Percentiles rank a stretch among this genome's conserved stretches.
phyloP scores from a whole-genome alignment of 1,140 invertebrate genomes.

The Drosophila ironensis region DNA sequence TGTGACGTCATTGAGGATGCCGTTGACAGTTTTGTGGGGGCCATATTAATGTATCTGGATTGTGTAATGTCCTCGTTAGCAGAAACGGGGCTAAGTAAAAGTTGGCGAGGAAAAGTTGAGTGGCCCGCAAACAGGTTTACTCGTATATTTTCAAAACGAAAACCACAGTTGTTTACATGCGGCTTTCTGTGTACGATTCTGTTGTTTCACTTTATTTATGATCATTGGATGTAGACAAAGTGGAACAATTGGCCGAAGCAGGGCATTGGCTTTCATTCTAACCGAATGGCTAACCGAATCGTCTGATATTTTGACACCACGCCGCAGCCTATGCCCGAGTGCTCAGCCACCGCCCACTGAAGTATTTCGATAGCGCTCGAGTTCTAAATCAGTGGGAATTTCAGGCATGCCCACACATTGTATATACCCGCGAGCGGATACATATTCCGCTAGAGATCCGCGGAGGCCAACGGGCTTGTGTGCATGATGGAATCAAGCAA shows the following conservation, averaged over 20 bases:
- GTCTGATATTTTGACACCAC: slow-evolving; percentile 23
- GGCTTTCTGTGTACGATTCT: slow-evolving; percentile 18
- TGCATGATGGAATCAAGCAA: slow-evolving; percentile 65
- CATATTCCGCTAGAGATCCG: background rate
- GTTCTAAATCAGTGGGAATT: slow-evolving; percentile 22
- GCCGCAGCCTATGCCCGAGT: slow-evolving; percentile 16
- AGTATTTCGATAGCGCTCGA: slow-evolving; percentile 2
- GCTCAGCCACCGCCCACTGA: slow-evolving; percentile 33
- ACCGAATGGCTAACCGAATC: slow-evolving; percentile 15
- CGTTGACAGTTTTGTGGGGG: slow-evolving; percentile 19
- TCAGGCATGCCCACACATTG: slow-evolving; percentile 9
- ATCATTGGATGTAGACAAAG: slow-evolving; percentile 31
- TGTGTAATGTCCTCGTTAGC: slow-evolving; percentile 49
- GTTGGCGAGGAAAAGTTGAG: slow-evolving; percentile 31
- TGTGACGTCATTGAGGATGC: slow-evolving; percentile 48
- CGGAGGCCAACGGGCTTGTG: background rate
- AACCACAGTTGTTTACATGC: slow-evolving; percentile 22
- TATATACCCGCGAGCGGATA: too few species aligned
- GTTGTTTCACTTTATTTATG: background rate
- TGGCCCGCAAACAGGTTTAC: slow-evolving; percentile 23
- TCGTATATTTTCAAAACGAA: slow-evolving; percentile 12
- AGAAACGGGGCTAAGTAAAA: slow-evolving; percentile 36
- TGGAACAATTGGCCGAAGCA: slow-evolving; percentile 43
- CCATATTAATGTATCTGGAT: slow-evolving; percentile 36
- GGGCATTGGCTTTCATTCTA: slow-evolving; percentile 18